These are phyloP conservation scores for Embidobia sp. DNA, from an alignment of 2,888 invertebrate genomes.

Conservation along the genomic window DNA sequence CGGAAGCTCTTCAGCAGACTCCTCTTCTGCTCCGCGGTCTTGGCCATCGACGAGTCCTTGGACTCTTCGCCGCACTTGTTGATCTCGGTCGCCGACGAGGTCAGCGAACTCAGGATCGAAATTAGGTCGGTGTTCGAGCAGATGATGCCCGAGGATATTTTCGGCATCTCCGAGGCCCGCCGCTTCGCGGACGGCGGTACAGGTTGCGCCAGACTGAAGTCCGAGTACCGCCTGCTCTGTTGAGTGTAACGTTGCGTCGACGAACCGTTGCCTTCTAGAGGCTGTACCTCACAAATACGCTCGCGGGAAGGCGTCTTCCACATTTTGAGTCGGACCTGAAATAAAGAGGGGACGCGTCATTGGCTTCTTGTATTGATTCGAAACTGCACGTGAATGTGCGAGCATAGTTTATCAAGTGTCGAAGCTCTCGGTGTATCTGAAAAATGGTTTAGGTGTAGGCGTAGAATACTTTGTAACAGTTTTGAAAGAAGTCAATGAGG, in stretches of 20 bases:
- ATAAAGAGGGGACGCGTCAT: neutral
- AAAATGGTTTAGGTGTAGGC: too few relatives aligned
- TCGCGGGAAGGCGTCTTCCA: constrained; percentile 89
- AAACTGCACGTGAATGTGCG: too few relatives aligned
- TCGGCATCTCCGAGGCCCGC: constrained; percentile 89
- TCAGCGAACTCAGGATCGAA: constrained; percentile 89
- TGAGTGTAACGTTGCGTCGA: constrained; percentile 80
- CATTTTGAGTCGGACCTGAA: constrained; percentile 89
- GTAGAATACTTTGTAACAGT: too few relatives aligned
- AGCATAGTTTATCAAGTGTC: too few relatives aligned
- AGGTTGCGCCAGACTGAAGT: constrained; percentile 82
- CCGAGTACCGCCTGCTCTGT: constrained; percentile 86
- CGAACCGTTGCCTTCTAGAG: constrained; percentile 86
- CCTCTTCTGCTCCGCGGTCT: constrained; percentile 82
- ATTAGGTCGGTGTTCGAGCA: constrained; percentile 92
- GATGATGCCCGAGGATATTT: constrained; percentile 85
- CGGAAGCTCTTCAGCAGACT: constrained; percentile 87
- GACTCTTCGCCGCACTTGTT: constrained; percentile 84
- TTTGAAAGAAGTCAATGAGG: too few relatives aligned
- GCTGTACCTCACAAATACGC: constrained; percentile 91
- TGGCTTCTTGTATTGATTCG: neutral
- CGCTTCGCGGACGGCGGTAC: constrained; percentile 75
- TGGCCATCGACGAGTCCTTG: constrained; percentile 56
- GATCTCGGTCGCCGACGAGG: constrained; percentile 91
- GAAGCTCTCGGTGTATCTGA: too few relatives aligned